Evolutionary conservation across 2,113 vertebrate genomes (phyloP).

Genomic region (Arizona elegans): DNA sequence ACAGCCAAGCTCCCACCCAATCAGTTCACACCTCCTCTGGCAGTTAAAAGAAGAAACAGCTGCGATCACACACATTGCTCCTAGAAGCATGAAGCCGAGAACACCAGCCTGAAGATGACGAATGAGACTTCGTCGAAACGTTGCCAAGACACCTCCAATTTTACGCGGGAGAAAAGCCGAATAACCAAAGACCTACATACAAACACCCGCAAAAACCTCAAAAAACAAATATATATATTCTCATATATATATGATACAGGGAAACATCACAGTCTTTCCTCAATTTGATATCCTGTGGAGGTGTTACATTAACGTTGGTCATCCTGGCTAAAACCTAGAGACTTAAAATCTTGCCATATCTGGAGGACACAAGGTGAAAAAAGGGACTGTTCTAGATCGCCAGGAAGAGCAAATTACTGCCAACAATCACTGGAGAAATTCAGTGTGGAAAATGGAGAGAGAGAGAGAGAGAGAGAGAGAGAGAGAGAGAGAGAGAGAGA

Average conservation of each 20-base stretch:
- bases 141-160: too few species aligned
- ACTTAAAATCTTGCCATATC: not conserved
- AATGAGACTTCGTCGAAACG: too few species aligned
- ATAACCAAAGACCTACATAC: too few species aligned
- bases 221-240: fast-evolving
- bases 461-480: not conserved
- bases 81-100: too few species aligned
- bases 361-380: not conserved
- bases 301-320: not conserved
- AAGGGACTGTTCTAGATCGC: not conserved
- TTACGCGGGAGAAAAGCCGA: too few species aligned
- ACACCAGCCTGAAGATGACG: too few species aligned
- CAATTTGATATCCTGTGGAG: not conserved
- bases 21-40: too few species aligned
- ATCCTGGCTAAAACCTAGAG: not conserved
- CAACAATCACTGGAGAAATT: not conserved
- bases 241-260: too few species aligned
- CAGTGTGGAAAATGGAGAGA: not conserved
- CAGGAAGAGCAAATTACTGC: not conserved
- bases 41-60: too few species aligned
- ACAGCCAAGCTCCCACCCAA: too few species aligned
- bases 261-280: not conserved
- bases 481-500: not conserved
- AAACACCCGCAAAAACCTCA: too few species aligned
- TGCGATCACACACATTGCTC: too few species aligned